These are phyloP conservation scores for Biston betularia DNA, from an alignment of 2,888 invertebrate genomes.

Conservation along the genomic window DNA sequence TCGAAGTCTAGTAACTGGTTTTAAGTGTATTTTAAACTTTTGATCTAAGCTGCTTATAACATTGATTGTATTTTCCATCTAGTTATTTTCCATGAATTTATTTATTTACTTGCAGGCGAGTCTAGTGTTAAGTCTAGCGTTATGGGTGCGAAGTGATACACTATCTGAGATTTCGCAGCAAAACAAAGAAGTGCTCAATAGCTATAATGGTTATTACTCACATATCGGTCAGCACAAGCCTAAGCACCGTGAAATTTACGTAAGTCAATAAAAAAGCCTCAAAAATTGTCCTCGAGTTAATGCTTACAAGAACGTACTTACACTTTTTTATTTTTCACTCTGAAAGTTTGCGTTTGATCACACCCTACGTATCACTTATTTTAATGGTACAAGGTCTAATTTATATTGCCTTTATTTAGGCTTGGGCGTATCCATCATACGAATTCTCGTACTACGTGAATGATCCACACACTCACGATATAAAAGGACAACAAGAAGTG, in stretches of 20 bases:
- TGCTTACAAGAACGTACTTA: no score
- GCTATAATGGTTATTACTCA: constrained; percentile 59
- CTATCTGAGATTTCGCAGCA: constrained; percentile 68
- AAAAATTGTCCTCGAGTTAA: no score
- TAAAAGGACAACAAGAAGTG: constrained; percentile 79
- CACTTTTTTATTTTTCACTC: no score
- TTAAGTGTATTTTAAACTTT: no score
- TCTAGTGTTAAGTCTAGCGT: constrained; percentile 57
- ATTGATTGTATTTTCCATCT: neutral
- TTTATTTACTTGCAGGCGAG: constrained; percentile 53
- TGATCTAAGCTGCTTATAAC: no score
- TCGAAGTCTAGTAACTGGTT: no score
- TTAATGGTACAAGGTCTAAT: neutral
- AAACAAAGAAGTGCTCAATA: constrained; percentile 51
- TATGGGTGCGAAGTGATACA: constrained; percentile 57
- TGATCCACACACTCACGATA: constrained; percentile 84
- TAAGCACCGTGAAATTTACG: constrained; percentile 76
- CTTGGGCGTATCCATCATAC: constrained; percentile 77
- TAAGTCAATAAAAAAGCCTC: constrained; percentile 49
- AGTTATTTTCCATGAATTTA: no score
- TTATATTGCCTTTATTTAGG: constrained; percentile 51
- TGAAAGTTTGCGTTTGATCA: no score
- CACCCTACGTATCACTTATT: no score
- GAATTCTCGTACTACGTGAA: constrained; percentile 84
- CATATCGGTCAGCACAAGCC: constrained; percentile 64